These are phyloP conservation scores for Corvus moneduloides DNA, from an alignment of 2,113 vertebrate species.

Conservation along the genomic window DNA sequence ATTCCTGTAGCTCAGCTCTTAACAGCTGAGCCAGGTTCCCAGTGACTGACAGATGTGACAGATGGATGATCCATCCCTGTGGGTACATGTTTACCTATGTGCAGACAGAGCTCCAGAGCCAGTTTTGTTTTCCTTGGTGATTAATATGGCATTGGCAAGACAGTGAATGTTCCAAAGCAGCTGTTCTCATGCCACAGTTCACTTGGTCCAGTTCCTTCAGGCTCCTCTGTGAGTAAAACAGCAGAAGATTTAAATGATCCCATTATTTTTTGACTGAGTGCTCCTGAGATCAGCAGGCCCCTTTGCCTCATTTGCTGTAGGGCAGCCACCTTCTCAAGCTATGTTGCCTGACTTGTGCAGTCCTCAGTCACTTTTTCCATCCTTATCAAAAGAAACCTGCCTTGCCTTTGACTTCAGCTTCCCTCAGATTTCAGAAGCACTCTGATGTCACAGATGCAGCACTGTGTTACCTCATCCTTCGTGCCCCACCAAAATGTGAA, in stretches of 20 bases:
- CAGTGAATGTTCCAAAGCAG: not conserved
- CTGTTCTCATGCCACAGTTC: not conserved
- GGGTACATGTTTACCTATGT: not conserved
- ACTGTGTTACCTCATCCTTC: not conserved
- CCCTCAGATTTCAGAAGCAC: not conserved
- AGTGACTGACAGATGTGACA: not conserved
- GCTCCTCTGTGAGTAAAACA: not conserved
- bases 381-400: not conserved
- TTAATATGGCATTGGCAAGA: not conserved
- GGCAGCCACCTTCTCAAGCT: not conserved
- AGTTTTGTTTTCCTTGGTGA: not conserved
- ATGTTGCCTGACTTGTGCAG: not conserved
- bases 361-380: not conserved
- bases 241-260: rapidly evolving
- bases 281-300: not conserved
- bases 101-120: not conserved
- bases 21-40: not conserved
- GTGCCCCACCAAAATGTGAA: not conserved
- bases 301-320: not conserved
- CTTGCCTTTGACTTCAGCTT: not conserved
- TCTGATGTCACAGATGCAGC: not conserved
- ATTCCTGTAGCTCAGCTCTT: not conserved
- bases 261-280: rapidly evolving
- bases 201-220: not conserved
- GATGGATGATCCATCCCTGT: not conserved